Conservation (phyloP, 2,113 vertebrate genomes). For the Xyliphius kryptos region DNA sequence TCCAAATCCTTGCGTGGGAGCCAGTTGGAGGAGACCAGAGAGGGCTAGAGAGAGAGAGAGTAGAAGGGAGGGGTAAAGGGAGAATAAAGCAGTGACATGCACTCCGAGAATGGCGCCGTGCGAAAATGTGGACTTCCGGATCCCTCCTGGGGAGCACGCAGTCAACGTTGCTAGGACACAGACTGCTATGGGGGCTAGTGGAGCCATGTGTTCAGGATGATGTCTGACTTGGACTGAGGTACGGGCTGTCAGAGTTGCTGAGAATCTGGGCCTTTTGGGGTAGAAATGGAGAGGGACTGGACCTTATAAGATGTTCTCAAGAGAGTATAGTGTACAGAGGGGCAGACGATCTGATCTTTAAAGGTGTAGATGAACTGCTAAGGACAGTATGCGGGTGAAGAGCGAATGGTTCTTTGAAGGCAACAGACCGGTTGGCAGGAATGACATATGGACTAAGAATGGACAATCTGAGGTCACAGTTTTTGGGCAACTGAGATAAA, state of each 20-base stretch:
- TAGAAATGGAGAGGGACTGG: constrained; percentile 6
- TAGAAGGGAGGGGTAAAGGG: constrained; percentile 7
- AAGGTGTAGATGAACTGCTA: not conserved
- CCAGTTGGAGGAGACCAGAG: constrained; percentile 54
- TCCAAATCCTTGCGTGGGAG: constrained; percentile 58
- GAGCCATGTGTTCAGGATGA: constrained; percentile 62
- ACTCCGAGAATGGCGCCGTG: constrained; percentile 67
- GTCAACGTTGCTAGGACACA: constrained; percentile 66
- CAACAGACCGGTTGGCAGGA: not conserved
- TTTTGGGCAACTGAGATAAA: not conserved
- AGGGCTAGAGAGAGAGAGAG: constrained; percentile 29
- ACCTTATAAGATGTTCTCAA: not conserved
- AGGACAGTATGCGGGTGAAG: not conserved
- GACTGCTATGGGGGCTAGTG: constrained; percentile 56
- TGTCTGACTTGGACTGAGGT: constrained; percentile 56
- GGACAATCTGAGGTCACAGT: too few relatives aligned
- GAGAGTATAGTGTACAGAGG: too few relatives aligned
- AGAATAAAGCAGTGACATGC: constrained; percentile 56
- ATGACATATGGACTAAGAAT: not conserved
- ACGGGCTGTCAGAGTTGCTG: constrained; percentile 8
- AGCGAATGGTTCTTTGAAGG: too few relatives aligned
- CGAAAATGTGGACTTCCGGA: constrained; percentile 68
- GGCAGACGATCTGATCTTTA: not conserved
- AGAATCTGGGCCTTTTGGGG: constrained; percentile 38
- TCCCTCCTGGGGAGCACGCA: constrained; percentile 67